Percentiles rank a stretch among this genome's conserved stretches.
phyloP scores from a whole-genome alignment of 2,113 vertebrate species.

The Python bivittatus region DNA sequence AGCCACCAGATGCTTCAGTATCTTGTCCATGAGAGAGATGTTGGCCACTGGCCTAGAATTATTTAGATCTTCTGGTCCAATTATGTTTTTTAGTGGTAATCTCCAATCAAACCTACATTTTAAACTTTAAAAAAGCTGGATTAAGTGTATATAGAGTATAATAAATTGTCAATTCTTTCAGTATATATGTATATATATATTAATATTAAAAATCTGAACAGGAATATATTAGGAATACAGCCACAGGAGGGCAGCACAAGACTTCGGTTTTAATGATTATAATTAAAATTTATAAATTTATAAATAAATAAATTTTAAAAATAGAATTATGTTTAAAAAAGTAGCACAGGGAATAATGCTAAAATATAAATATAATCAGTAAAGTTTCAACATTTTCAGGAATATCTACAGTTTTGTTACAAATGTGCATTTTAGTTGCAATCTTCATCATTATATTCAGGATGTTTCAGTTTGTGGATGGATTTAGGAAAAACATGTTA shows the following conservation, averaged over 20 bases:
- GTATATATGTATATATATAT: not conserved
- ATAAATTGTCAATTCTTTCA: not conserved
- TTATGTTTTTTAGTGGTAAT: not conserved
- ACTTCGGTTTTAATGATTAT: no score
- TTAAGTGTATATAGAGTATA: not conserved
- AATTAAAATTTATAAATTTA: no score
- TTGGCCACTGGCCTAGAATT: not conserved
- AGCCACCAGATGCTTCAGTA: not conserved
- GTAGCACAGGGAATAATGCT: not conserved
- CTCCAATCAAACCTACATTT: not conserved
- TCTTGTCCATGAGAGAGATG: not conserved
- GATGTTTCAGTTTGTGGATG: not conserved
- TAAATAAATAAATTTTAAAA: no score
- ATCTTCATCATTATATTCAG: not conserved
- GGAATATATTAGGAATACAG: not conserved
- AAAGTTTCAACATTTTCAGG: not conserved
- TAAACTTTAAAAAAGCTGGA: not conserved
- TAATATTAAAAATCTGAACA: not conserved
- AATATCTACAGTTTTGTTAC: not conserved
- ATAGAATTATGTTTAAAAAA: not conserved
- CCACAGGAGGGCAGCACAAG: constrained; percentile 19
- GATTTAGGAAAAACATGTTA: not conserved
- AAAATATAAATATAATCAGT: not conserved
- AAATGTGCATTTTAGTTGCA: not conserved
- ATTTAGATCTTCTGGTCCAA: not conserved